Conservation (phyloP, 2,797 vertebrate genomes). For the Platalea minor region DNA sequence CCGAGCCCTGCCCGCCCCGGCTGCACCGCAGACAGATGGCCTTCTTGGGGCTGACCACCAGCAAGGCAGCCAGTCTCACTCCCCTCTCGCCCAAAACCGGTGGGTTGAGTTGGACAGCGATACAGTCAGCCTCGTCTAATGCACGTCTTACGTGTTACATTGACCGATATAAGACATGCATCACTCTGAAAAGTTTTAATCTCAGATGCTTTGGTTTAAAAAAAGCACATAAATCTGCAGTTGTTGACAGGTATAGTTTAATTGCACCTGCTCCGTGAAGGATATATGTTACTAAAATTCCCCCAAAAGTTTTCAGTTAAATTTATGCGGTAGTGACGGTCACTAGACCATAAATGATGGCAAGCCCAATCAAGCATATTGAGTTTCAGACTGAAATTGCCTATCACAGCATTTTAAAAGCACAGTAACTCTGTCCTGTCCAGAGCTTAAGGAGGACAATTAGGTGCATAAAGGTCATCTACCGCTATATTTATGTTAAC, state of each 20-base stretch:
- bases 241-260: not conserved
- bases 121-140: not conserved
- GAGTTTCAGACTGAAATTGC: constrained; percentile 37
- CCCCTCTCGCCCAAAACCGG: not conserved
- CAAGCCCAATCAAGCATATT: not conserved
- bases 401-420: not conserved
- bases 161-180: fast-evolving
- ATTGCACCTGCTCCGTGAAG: not conserved
- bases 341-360: constrained; percentile 6
- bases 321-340: not conserved
- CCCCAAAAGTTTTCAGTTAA: constrained; percentile 67
- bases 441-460: not conserved
- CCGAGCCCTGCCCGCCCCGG: not conserved
- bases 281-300: constrained; percentile 65
- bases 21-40: not conserved
- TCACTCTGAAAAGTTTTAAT: not conserved
- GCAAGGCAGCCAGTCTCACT: not conserved
- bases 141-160: fast-evolving
- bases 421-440: not conserved
- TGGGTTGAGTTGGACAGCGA: not conserved
- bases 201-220: not conserved
- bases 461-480: not conserved
- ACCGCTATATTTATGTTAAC: not conserved
- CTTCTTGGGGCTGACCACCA: not conserved
- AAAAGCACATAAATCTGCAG: not conserved